Evolutionary conservation across 1,140 invertebrate genomes (phyloP), one percentile per base, ranked within the genome.

Genomic region (Drosophila punjabiensis): DNA sequence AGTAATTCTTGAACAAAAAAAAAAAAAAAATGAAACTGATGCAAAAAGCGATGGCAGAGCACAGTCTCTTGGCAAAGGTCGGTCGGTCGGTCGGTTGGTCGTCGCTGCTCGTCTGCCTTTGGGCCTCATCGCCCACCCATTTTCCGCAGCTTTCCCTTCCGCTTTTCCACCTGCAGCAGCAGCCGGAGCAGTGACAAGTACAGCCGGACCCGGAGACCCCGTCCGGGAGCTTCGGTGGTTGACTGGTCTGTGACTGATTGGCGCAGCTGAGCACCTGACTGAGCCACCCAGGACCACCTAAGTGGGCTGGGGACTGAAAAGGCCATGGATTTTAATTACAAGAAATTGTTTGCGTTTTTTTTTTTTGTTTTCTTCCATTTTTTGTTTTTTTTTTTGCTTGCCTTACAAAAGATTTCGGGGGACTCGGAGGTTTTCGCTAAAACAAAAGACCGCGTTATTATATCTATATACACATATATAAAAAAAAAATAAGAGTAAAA

Each of bases 251-350:
- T 88, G 85, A 88, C 81, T 88, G 85, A 88, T 88, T 88, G 85
- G 85, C 85, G 85, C 81, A 84, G 78, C 81, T 88, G 85, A 84
- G 85, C 85, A 88, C 85, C 85, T 88, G 85, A 88, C 85, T 88
- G 85, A 89, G 68, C 81, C 79, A 65, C 60, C 43, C 65, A 24
- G 45, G 18, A 35, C 45, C 52, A 13, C 39, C 47, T 61, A 67
- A 53, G 75, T 67, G 74, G 75, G 67, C 56, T 66, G 61, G 56
- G 69, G 61, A 75, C 73, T 81, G 85, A 76, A 88, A 85, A 81
- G 85, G 85, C 85, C 85, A 88, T 89, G 85, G 84, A 88, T 89
- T 89, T 89, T 88, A 88, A 88, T 88, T 88, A 88, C 85, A 89
- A 89, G 81, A 89, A 88, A 85, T 89, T 88, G 81, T 88, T 89